These are phyloP conservation scores for Thamnophis elegans DNA, from an alignment of 2,797 vertebrate species.

Conservation along the genomic window DNA sequence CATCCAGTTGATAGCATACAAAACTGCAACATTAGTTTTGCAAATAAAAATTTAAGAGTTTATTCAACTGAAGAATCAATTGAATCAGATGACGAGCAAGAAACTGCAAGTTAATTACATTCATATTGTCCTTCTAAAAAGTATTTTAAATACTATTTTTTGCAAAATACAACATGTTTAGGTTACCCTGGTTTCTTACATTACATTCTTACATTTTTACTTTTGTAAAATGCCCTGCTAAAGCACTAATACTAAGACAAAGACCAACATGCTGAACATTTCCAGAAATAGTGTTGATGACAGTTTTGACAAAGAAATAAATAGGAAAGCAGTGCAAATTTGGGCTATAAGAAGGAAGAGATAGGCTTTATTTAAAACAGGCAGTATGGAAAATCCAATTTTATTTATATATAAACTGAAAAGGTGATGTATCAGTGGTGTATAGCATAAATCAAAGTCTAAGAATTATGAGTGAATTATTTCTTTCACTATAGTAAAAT, in stretches of 20 bases:
- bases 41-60: neutral
- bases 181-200: neutral
- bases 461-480: neutral
- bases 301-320: constrained; percentile 46
- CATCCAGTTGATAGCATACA: neutral
- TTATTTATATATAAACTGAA: constrained; percentile 71
- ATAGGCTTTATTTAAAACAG: constrained; percentile 68
- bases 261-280: constrained; percentile 44
- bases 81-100: neutral
- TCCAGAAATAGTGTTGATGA: constrained; percentile 43
- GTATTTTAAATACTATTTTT: neutral
- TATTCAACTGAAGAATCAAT: neutral
- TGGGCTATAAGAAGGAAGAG: constrained; percentile 48
- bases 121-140: neutral
- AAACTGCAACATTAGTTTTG: neutral
- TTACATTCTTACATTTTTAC: neutral
- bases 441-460: constrained; percentile 45
- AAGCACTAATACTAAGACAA: constrained; percentile 12
- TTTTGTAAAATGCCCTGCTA: neutral
- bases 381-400: constrained; percentile 56
- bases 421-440: constrained; percentile 43
- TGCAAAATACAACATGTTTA: constrained; percentile 14
- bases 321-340: constrained; percentile 67
- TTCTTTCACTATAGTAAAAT: neutral
- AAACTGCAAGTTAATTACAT: neutral